Conservation (phyloP, 2,113 vertebrate species). For the Lepisosteus osseus region DNA sequence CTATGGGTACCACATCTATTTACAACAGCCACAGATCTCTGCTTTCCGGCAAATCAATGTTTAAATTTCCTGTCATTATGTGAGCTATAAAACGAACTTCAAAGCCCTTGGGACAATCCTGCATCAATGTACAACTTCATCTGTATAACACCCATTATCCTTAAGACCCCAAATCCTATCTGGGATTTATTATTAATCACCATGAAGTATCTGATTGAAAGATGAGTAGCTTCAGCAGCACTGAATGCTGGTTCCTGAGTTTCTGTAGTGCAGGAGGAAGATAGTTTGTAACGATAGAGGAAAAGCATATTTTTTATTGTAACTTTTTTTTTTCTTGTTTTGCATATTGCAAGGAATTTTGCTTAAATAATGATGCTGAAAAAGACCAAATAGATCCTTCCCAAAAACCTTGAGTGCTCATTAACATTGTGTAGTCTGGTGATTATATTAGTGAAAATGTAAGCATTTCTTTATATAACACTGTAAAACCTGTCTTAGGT, state of each 20-base stretch:
- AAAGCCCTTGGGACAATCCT: background rate
- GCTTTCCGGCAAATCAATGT: constrained; percentile 39
- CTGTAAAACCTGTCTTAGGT: too few relatives aligned
- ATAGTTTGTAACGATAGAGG: too few relatives aligned
- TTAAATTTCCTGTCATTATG: constrained; percentile 40
- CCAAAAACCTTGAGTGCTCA: too few relatives aligned
- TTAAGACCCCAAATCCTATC: constrained; percentile 33
- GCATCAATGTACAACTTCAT: constrained; percentile 15
- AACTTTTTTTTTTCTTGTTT: too few relatives aligned
- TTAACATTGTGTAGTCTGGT: too few relatives aligned
- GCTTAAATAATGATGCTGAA: too few relatives aligned
- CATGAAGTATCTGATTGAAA: constrained; percentile 32
- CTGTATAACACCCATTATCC: constrained; percentile 38
- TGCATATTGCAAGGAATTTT: too few relatives aligned
- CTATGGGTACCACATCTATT: constrained; percentile 16
- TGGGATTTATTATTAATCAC: constrained; percentile 57
- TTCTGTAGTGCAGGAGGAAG: constrained; percentile 17
- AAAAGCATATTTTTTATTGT: too few relatives aligned
- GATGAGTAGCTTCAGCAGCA: constrained; percentile 63
- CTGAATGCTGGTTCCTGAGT: constrained; percentile 39
- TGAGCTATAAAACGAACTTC: background rate
- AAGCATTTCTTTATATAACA: too few relatives aligned
- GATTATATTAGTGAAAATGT: too few relatives aligned
- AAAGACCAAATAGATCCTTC: too few relatives aligned
- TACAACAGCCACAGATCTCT: constrained; percentile 12